Conservation (phyloP, 2,888 invertebrate species). For the Cryptocephalus primarius region DNA sequence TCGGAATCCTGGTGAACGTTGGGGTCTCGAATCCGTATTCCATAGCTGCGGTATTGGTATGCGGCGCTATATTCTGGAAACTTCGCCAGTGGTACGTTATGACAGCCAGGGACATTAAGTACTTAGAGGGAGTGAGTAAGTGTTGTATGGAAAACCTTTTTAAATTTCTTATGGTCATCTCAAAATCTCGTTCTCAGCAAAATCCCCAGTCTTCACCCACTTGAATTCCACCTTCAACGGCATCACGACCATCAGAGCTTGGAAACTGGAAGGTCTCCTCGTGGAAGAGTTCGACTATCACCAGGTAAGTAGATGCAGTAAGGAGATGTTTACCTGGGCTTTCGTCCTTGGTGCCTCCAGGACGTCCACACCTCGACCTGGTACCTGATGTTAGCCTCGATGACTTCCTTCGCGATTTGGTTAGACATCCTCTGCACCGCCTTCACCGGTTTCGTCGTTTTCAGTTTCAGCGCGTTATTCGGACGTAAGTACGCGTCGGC, state of each 20-base stretch:
- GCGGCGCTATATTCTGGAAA: slow-evolving; percentile 51
- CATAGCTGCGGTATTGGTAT: slow-evolving; percentile 47
- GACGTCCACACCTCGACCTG: slow-evolving; percentile 51
- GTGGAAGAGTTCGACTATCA: slow-evolving; percentile 18
- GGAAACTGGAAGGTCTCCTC: slow-evolving; percentile 11
- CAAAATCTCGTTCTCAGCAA: slow-evolving; percentile 13
- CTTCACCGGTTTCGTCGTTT: slow-evolving; percentile 49
- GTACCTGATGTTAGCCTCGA: slow-evolving; percentile 49
- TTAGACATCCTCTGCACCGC: slow-evolving; percentile 48
- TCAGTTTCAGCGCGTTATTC: slow-evolving; percentile 41
- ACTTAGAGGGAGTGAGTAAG: slow-evolving; percentile 44
- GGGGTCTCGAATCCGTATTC: slow-evolving; percentile 56
- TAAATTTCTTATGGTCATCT: background rate
- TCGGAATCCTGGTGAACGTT: slow-evolving; percentile 54
- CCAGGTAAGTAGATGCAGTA: slow-evolving; percentile 12
- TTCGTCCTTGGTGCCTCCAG: slow-evolving; percentile 8
- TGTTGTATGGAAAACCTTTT: slow-evolving; percentile 1
- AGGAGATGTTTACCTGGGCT: background rate
- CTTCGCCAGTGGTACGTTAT: slow-evolving; percentile 53
- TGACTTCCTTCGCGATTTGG: slow-evolving; percentile 54
- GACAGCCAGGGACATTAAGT: slow-evolving; percentile 61
- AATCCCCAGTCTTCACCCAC: slow-evolving; percentile 21
- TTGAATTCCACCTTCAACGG: slow-evolving; percentile 18
- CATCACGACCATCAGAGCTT: slow-evolving; percentile 18
- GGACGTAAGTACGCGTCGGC: slow-evolving; percentile 18